A percentile compares a stretch with the other conserved stretches of the same genome.
These are phyloP conservation scores for Lycia hirtaria DNA, from an alignment of 2,888 invertebrate genomes.

Conservation along the genomic window DNA sequence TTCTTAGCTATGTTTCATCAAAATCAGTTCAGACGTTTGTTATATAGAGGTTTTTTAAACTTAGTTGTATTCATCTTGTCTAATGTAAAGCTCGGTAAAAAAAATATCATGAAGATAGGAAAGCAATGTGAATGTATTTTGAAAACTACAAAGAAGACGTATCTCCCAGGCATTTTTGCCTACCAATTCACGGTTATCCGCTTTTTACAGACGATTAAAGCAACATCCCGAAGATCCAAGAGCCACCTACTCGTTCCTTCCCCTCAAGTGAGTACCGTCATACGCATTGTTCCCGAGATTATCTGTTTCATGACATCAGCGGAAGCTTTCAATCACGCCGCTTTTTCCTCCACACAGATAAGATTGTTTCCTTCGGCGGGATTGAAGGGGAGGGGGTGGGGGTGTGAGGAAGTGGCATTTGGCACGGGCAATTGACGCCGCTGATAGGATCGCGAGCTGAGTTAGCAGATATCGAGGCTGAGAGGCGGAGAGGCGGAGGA, in stretches of 20 bases:
- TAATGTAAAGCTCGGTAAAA: too few species aligned
- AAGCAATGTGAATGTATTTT: too few species aligned
- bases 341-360: conserved; percentile 69
- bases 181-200: background rate
- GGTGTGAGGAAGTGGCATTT: conserved; percentile 78
- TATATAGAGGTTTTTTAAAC: too few species aligned
- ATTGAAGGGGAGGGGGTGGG: conserved; percentile 51
- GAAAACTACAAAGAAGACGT: background rate
- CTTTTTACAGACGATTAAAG: conserved; percentile 13
- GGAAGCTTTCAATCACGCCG: conserved; percentile 80
- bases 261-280: conserved; percentile 49
- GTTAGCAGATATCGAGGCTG: conserved; percentile 70
- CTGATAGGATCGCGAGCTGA: conserved; percentile 85
- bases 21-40: too few species aligned
- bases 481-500: conserved; percentile 46
- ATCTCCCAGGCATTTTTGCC: too few species aligned
- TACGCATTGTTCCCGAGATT: conserved; percentile 59
- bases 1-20: too few species aligned
- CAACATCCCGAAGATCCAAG: conserved; percentile 20
- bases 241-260: conserved; percentile 41
- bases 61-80: too few species aligned
- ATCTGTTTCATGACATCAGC: conserved; percentile 71
- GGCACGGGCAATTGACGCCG: conserved; percentile 86
- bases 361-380: conserved; percentile 44
- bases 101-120: too few species aligned